Conservation (phyloP, 1,140 invertebrate genomes). For the Brachionus manjavacas region DNA sequence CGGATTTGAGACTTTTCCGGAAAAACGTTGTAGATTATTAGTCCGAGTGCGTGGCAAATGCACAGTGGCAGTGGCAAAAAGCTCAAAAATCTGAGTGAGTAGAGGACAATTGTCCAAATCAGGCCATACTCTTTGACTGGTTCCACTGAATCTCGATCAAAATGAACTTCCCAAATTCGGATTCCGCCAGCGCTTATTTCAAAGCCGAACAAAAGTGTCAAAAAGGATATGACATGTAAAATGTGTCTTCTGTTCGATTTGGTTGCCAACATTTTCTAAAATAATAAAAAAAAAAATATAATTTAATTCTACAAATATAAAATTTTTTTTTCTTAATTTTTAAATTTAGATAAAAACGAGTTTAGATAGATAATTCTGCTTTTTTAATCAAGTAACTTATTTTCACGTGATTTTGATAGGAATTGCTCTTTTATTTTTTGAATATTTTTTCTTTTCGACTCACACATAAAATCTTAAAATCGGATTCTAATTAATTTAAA, state of each 20-base stretch:
- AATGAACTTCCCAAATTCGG: not conserved
- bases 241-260: conserved; percentile 18
- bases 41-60: conserved; percentile 72
- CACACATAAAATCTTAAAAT: no score
- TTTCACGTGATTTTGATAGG: not conserved
- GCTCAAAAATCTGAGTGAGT: conserved; percentile 46
- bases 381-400: not conserved
- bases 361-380: not conserved
- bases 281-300: not conserved
- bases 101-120: conserved; percentile 44
- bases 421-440: not conserved
- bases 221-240: not conserved
- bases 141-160: not conserved
- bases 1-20: conserved; percentile 84
- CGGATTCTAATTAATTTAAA: no score
- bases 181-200: not conserved
- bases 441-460: not conserved
- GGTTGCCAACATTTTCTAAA: conserved; percentile 4
- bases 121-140: conserved; percentile 1
- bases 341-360: not conserved
- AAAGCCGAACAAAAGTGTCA: conserved; percentile 8
- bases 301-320: not conserved
- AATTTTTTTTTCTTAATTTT: not conserved
- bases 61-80: conserved; percentile 46
- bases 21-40: conserved; percentile 88